Evolutionary conservation across 2,113 vertebrate genomes (phyloP), one percentile per base, ranked within the genome.

Genomic region (Tetrao urogallus): DNA sequence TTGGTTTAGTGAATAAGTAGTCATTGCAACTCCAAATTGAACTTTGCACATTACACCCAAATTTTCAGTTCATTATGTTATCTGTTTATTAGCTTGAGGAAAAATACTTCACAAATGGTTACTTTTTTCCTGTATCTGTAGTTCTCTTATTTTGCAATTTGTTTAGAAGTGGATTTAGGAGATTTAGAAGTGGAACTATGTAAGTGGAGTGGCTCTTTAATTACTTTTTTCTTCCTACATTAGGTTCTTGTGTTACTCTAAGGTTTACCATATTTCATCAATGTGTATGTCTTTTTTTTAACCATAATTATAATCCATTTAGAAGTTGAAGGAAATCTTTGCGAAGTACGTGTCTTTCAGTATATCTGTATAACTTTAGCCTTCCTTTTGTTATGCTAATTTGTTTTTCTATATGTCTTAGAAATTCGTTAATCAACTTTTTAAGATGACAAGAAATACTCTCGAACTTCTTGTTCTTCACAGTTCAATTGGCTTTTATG

Each of bases 361-460:
- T 95, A 77, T 92, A 30, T 79, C 71, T 93, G 36, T 85, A 8
- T 82, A 66, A 82, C 50, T 30, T 24, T 93, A 56, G 56, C 85
- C 79, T 50, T 79, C 63, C 50, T 73, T 92, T 94, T 92, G 52
- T 86, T 93, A 84, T 91, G 69, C 52, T 94, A 86, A 88, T 96
- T 92, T 91, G 47, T 92, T 64, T 34, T 57, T 85, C 50, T 91
- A 47, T 43, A 52, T 86, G 72, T 30, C 56, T 92, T 61, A 64
- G 27, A 85, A 88, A 25, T 88, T 73, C 40, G 70, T 92, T 94
- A 93, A 93, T 96, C 64, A 88, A 89, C 48, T 85, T 16, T 76
- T 84, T 85, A 45, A 93, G 38, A 91, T 80, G 85, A 77, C 14
- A 76, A 71, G 36, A 71, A 64, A 30, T 32, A 57, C 54, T 57